Conservation (phyloP, 2,113 vertebrate genomes). For the Oxyura jamaicensis region DNA sequence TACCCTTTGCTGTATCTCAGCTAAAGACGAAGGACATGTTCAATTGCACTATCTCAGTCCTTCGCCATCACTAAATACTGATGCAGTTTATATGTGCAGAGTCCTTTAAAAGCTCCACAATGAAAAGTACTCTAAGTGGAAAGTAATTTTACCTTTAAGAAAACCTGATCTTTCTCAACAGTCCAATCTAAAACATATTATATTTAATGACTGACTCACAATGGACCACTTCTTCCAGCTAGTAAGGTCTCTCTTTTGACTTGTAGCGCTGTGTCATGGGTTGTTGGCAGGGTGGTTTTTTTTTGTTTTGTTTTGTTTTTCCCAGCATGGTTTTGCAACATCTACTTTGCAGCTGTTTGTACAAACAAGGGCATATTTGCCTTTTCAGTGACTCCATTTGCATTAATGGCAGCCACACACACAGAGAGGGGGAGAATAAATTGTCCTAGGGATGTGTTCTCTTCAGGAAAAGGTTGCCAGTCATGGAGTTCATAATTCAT, state of each 20-base stretch:
- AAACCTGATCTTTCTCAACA: background rate
- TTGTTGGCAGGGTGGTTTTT: no score
- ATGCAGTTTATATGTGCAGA: background rate
- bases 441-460: slow-evolving; percentile 5
- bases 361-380: background rate
- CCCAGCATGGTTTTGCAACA: background rate
- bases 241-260: background rate
- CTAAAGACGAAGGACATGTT: slow-evolving; percentile 14
- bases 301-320: background rate
- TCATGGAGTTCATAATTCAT: slow-evolving; percentile 7
- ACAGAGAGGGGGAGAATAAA: background rate
- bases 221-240: background rate
- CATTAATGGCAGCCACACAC: slow-evolving; percentile 28
- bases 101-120: slow-evolving; percentile 28
- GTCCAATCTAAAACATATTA: background rate
- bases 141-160: slow-evolving; percentile 30
- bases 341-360: background rate
- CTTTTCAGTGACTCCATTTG: slow-evolving; percentile 20
- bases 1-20: slow-evolving; percentile 23
- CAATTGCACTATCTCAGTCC: background rate
- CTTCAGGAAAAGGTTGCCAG: background rate
- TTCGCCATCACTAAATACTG: background rate
- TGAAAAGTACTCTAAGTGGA: background rate
- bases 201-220: background rate
- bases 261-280: background rate